A percentile compares a stretch with the other conserved stretches of the same genome.
phyloP scores from a whole-genome alignment of 1,140 invertebrate genomes.

The Apis dorsata region DNA sequence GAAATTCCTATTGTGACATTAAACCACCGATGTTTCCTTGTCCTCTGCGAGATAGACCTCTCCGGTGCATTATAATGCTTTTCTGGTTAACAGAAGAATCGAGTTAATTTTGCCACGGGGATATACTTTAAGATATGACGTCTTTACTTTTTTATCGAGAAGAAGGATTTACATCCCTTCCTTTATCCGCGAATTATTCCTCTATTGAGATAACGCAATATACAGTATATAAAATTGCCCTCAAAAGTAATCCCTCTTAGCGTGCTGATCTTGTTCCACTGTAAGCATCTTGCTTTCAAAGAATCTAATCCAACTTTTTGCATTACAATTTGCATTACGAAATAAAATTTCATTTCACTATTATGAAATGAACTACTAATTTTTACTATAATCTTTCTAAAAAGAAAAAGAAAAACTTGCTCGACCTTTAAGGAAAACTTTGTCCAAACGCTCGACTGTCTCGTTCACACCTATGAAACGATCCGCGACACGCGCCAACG shows the following conservation, averaged over 20 bases:
- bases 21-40: slow-evolving; percentile 38
- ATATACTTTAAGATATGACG: slow-evolving; percentile 15
- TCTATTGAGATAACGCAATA: slow-evolving; percentile 7
- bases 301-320: too few species aligned
- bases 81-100: slow-evolving; percentile 41
- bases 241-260: neutral
- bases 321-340: too few species aligned
- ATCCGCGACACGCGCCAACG: neutral
- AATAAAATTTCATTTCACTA: too few species aligned
- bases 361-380: too few species aligned
- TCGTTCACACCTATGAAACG: neutral
- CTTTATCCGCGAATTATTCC: neutral
- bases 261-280: too few species aligned
- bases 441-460: neutral
- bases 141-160: neutral
- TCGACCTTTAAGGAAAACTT: too few species aligned
- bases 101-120: slow-evolving; percentile 28
- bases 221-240: neutral
- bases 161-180: slow-evolving; percentile 15
- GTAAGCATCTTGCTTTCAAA: too few species aligned
- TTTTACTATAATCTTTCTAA: too few species aligned
- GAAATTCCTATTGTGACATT: slow-evolving; percentile 54
- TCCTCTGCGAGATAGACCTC: slow-evolving; percentile 1
- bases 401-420: too few species aligned
- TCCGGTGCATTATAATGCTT: neutral